Evolutionary conservation across 1,140 invertebrate species (phyloP), one percentile per base, ranked within the genome.

Genomic region (Notospermus geniculatus): DNA sequence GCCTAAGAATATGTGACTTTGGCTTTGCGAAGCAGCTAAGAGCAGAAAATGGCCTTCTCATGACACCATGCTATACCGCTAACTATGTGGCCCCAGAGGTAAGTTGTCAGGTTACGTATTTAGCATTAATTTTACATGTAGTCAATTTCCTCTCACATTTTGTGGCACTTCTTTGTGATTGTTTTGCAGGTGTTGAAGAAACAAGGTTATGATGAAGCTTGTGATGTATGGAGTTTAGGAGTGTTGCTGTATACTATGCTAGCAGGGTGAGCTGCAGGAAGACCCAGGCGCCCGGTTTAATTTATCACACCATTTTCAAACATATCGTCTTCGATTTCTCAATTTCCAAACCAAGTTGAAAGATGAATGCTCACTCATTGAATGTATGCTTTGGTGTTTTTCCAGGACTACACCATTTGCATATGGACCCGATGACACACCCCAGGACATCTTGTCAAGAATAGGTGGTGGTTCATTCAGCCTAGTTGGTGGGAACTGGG

Each of bases 51-150:
- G 95, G 95, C 23, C 84, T 99, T 5, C 83, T 99, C 15, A 99
- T 99, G 96, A 99, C 97, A 0, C 97, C 97, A 1, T 99, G 96
- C 81, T 99, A 98, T 76, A 99, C 97, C 15, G 95, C 95, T 2
- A 97, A 97, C 81, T 99, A 96, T 83, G 97, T 98, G 0, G 97
- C 97, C 2, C 97, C 97, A 0, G 97, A 99, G 85, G 96, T 98
- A 52, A 54, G 32, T 36, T 36, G 32, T 36, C 32, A 7, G 32
- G 15, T 7, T 15, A 36, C 32, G 32, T 15, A 36, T 7, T 36
- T 15, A 36, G 5, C 15, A 7, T 36, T 36, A 36, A 36, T 4
- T 15, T 36, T 4, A 7, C 32, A 15, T 36, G 15, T 36, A 15
- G 4, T 36, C 15, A 15, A 7, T 36, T 36, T 36, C 5, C 32